phyloP scores from a whole-genome alignment of 2,888 invertebrate genomes.

The Adela reaumurella region DNA sequence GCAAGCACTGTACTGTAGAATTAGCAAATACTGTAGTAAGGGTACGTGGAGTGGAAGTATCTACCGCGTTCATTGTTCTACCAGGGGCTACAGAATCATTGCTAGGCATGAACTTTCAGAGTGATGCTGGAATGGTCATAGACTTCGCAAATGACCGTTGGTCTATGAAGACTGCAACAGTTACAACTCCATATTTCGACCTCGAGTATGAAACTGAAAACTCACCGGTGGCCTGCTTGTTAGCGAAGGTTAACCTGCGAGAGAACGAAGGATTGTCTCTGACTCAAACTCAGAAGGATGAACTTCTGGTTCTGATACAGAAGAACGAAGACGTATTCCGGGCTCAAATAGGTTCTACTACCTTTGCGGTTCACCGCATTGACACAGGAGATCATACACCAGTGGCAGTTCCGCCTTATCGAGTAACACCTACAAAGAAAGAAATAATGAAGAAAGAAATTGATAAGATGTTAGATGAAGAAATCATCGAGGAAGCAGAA shows the following conservation, averaged over 20 bases:
- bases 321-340: neutral
- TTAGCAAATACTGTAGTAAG: neutral
- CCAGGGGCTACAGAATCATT: neutral
- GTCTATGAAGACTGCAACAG: too few species aligned
- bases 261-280: too few species aligned
- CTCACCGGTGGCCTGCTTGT: too few species aligned
- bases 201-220: too few species aligned
- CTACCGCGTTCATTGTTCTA: neutral
- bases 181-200: too few species aligned
- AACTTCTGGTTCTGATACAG: too few species aligned
- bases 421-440: slow-evolving; percentile 14
- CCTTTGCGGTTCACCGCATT: slow-evolving; percentile 12
- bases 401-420: slow-evolving; percentile 17
- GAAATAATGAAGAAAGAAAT: slow-evolving; percentile 13
- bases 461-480: slow-evolving; percentile 16
- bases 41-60: neutral
- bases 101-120: neutral
- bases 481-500: slow-evolving; percentile 20
- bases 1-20: neutral
- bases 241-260: too few species aligned
- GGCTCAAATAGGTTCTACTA: slow-evolving; percentile 7
- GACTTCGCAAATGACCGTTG: too few species aligned
- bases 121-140: too few species aligned
- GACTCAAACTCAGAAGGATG: too few species aligned
- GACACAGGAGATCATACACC: slow-evolving; percentile 15